Base-by-base conservation (phyloP, 2,113 vertebrate species). In the Verasper variegatus region DNA sequence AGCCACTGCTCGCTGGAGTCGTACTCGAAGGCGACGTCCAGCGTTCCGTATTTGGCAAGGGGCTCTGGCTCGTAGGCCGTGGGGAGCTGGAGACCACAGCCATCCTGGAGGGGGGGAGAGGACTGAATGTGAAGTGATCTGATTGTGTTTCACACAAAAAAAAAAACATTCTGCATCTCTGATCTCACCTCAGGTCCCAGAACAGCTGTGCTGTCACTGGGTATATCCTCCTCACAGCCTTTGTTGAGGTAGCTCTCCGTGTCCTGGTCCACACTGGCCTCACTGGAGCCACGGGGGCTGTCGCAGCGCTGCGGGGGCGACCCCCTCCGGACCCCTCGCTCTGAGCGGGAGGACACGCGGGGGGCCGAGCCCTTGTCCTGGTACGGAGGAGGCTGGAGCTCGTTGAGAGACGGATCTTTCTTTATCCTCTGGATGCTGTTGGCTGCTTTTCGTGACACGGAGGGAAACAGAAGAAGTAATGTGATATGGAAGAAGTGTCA, bases 1-100 rank as follows among this genome's bases (percentile, higher is more conserved):
- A 99, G 94, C 93, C 95, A 96, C 95, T 98, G 97, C 91, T 97
- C 96, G 58, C 95, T 90, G 67, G 97, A 96, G 91, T 98, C 96
- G 90, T 98, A 99, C 93, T 98, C 98, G 86, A 99, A 98, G 88
- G 96, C 98, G 81, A 99, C 97, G 91, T 99, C 98, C 94, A 99
- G 92, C 1, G 97, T 99, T 90, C 98, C 98, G 24, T 97, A 98
- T 89, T 99, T 97, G 91, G 96, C 96, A 66, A 96, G 94, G 60
- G 96, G 96, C 93, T 99, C 98, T 24, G 97, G 96, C 94, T 98
- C 97, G 84, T 97, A 99, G 92, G 95, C 91, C 77, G 96, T 93
- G 59, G 96, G 97, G 80, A 97, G 95, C 85, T 94, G 96, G 77
- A 95, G 96, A 81, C 95, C 95, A 72, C 96, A 96, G 83, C 95